Base-by-base conservation (phyloP, 2,888 invertebrate genomes). In the Frankliniella intonsa region DNA sequence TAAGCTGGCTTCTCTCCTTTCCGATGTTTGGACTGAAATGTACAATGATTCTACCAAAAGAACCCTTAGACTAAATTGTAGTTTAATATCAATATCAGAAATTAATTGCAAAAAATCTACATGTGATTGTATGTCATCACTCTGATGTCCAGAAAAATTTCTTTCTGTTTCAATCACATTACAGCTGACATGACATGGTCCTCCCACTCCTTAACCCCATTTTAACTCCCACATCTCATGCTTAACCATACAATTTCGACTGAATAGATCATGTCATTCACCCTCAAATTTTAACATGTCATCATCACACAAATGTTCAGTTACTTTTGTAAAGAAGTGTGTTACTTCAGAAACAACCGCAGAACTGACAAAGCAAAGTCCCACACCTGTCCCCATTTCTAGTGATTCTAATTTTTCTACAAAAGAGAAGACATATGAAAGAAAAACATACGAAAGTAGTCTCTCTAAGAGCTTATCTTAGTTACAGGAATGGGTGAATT, bases 301-400 rank as follows among this genome's bases (percentile, higher is more conserved):
- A 12, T 12, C 12, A 10, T 25, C 12, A 76, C 12, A 12, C 12
- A 76, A 69, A 11, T 12, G 22, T 25, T 22, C 69, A 22, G 9
- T 76, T 11, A 22, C 69, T 11, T 11, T 9, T 76, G 69, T 12
- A 76, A 22, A 25, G 69, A 76, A 76, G 10, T 25, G 38, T 38
- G 25, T 76, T 76, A 76, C 25, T 76, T 76, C 12, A 76, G 25
- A 25, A 25, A 76, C 69, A 76, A 76, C 69, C 25, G 25, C 25
- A 76, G 25, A 25, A 25, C 69, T 76, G 69, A 76, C 69, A 76
- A 76, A 76, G 69, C 69, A 76, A 10, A 10, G 69, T 25, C 69
- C 69, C 25, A 76, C 49, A 80, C 10, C 51, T 80, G 51, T 80
- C 80, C 25, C 51, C 49, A 80, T 80, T n/a, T 49, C n/a, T 80